A percentile compares a stretch with the other conserved stretches of the same genome.
Conservation (phyloP, 2,888 invertebrate species). For the Caenorhabditis sp. region DNA sequence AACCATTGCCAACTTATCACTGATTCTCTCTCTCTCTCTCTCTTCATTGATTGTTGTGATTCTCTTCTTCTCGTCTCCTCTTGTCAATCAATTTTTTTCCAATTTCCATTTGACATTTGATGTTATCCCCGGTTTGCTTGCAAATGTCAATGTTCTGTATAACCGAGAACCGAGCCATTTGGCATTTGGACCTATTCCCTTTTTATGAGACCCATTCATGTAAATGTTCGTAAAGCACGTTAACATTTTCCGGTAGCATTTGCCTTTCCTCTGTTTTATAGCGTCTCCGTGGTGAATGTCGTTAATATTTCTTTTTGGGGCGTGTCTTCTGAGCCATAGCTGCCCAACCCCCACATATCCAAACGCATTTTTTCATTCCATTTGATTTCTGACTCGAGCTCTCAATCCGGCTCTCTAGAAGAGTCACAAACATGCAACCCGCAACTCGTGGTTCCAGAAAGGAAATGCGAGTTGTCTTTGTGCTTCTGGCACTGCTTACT, state of each 20-base stretch:
- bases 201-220: neutral
- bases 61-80: neutral
- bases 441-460: constrained; percentile 8
- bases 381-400: neutral
- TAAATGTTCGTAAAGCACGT: neutral
- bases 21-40: constrained; percentile 9
- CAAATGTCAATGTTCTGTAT: no score
- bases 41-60: neutral
- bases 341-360: neutral
- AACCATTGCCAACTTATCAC: constrained; percentile 19
- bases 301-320: constrained; percentile 27
- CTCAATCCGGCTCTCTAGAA: no score
- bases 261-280: constrained; percentile 16
- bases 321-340: constrained; percentile 5
- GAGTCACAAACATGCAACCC: neutral
- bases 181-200: no score
- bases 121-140: no score
- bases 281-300: constrained; percentile 18
- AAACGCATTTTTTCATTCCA: neutral
- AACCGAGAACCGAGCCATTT: no score
- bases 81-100: neutral
- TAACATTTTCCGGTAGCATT: constrained; percentile 24
- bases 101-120: neutral
- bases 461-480: constrained; percentile 5
- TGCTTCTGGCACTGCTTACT: constrained; percentile 5